Evolutionary conservation across 2,113 vertebrate genomes (phyloP), one percentile per base, ranked within the genome.

Genomic region (Muscicapa adusta): DNA sequence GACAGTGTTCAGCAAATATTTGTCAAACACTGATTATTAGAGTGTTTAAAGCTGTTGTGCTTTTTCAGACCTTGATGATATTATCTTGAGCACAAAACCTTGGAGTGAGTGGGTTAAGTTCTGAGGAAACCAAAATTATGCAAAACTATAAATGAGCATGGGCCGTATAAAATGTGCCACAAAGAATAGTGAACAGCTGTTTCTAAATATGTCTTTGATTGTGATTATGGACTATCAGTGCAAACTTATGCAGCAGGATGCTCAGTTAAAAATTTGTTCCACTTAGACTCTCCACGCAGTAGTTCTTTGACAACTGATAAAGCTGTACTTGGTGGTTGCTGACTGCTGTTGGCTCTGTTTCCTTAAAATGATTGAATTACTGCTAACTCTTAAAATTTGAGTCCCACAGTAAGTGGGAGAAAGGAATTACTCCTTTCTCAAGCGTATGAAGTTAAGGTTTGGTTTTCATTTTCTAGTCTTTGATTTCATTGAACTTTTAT

Each of bases 191-290:
- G 18, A 91, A 43, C 24, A 61, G 14, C 14, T 72, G n/a, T 77
- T 89, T 62, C 31, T 86, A 62, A 73, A 19, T 40, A 3, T 6
- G 22, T 74, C 5, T 45, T 57, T 6, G 10, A 14, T 34, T 38
- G 34, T 80, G 65, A 19, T 70, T 53, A 8, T 19, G 5, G 74
- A 71, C 13, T 71, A 0, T 60, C 25, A 31, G 26, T 56, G 15
- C 33, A 65, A 91, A 26, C 20, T 54, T 42, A 33, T 7, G 14
- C 20, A 54, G 10, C 0, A 1, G 5, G 31, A 63, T 2, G 2
- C n/a, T 82, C 14, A 19, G n/a, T 2, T 91, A 57, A 72, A 85
- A 87, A 79, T 36, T 29, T 78, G 12, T 84, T 88, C 29, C 8
- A 9, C 53, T 31, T 60, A 17, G 36, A 19, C 19, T 72, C 3